Conservation (phyloP, 2,797 vertebrate genomes). For the Trachops cirrhosus region DNA sequence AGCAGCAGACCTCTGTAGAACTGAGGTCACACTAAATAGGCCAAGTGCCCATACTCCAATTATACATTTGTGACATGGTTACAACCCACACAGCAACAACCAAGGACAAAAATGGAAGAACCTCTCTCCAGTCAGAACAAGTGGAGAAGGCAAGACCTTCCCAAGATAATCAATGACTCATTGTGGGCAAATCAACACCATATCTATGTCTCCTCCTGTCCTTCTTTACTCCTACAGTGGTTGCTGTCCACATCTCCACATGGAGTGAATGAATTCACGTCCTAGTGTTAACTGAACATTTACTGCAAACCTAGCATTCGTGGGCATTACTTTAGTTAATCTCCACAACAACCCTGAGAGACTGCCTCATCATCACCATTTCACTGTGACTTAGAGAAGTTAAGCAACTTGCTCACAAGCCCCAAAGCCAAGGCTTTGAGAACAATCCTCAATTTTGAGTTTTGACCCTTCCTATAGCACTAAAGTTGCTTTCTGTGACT, state of each 20-base stretch:
- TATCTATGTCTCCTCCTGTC: background rate
- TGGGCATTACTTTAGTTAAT: background rate
- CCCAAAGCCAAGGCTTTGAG: background rate
- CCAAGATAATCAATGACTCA: background rate
- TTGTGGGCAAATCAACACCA: background rate
- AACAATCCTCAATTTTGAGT: background rate
- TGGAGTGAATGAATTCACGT: fast-evolving
- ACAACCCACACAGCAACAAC: background rate
- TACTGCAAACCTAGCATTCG: background rate
- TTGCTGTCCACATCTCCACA: background rate
- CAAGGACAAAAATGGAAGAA: background rate
- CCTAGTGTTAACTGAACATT: background rate
- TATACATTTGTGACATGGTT: background rate
- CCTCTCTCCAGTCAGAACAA: background rate
- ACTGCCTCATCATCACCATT: background rate
- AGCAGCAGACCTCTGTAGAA: background rate
- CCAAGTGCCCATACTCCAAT: background rate
- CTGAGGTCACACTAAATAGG: background rate
- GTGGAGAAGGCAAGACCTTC: background rate
- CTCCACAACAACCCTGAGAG: background rate
- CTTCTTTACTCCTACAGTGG: background rate
- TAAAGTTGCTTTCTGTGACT: background rate
- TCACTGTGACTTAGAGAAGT: background rate
- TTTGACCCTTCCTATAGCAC: background rate
- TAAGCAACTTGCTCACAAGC: background rate